Conservation (phyloP, 2,113 vertebrate species). For the Neomonachus schauinslandi region DNA sequence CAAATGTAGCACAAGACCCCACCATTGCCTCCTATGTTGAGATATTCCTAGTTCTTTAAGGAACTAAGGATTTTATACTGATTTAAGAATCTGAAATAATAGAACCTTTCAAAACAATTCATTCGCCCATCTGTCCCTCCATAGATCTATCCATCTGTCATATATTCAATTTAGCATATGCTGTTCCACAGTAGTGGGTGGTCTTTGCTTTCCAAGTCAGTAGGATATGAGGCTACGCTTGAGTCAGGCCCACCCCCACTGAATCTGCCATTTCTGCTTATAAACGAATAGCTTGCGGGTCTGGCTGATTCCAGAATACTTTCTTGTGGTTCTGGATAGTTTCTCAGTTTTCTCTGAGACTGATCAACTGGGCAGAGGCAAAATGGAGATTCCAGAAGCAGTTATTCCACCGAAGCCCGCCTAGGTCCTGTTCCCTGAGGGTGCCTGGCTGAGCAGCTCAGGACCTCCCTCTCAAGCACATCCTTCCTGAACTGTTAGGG, state of each 20-base stretch:
- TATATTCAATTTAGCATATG: not conserved
- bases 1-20: not conserved
- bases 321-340: not conserved
- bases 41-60: not conserved
- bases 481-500: not conserved
- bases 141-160: not conserved
- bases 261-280: not conserved
- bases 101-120: not conserved
- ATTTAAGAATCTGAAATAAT: not conserved
- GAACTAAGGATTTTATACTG: not conserved
- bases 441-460: accelerated
- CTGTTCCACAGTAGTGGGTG: not conserved
- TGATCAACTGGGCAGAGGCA: not conserved
- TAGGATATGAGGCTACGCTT: not conserved
- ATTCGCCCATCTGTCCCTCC: not conserved
- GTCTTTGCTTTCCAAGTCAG: not conserved
- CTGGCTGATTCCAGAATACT: not conserved
- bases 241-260: too few relatives aligned
- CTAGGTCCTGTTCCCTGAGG: not conserved
- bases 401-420: not conserved
- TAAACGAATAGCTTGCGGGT: not conserved
- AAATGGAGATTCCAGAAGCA: not conserved
- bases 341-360: not conserved
- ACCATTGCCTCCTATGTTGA: not conserved
- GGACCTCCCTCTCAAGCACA: not conserved